These are phyloP conservation scores for Pomacea maculata DNA, from an alignment of 1,140 invertebrate species.

Conservation along the genomic window DNA sequence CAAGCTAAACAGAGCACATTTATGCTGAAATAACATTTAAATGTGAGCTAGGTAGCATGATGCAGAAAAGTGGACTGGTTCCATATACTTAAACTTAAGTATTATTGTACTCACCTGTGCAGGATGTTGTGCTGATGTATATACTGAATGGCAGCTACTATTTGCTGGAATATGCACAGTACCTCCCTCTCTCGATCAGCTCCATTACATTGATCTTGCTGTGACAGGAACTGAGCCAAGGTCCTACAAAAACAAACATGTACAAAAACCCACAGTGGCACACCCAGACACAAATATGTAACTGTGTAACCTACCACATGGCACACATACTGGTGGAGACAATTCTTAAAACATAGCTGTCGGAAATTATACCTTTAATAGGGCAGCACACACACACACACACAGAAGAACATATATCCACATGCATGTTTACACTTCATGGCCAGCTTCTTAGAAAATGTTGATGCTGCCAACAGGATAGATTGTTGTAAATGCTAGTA, in stretches of 20 bases:
- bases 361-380: no score
- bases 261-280: not conserved
- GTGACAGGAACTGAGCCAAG: conserved; percentile 73
- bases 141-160: conserved; percentile 76
- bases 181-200: conserved; percentile 71
- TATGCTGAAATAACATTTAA: no score
- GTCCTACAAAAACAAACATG: conserved; percentile 66
- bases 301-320: no score
- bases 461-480: no score
- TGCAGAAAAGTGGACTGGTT: not conserved
- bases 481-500: no score
- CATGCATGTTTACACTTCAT: not conserved
- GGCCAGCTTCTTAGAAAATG: no score
- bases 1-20: no score
- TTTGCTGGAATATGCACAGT: conserved; percentile 76
- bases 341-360: no score
- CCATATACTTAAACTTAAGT: no score
- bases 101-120: conserved; percentile 70
- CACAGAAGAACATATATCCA: not conserved
- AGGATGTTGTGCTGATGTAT: conserved; percentile 80
- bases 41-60: no score
- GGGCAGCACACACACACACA: not conserved
- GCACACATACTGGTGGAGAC: no score
- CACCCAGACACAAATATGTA: not conserved
- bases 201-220: conserved; percentile 67